Evolutionary conservation across 2,113 vertebrate genomes (phyloP), one percentile per base, ranked within the genome.

Genomic region (Phyllostomus discolor): DNA sequence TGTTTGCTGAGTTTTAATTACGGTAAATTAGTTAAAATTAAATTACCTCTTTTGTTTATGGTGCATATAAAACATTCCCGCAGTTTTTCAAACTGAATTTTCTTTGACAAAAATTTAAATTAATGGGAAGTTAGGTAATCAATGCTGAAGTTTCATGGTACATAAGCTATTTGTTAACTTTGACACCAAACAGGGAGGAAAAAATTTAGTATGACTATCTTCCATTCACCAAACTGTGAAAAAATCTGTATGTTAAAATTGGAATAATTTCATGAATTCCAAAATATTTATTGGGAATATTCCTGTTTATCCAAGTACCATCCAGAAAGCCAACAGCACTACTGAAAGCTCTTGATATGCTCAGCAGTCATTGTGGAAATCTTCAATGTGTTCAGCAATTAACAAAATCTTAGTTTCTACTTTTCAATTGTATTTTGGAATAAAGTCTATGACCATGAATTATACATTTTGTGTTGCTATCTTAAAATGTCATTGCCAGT

Each of bases 341-440:
- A 62, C 93, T 69, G n/a, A 90, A 79, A 54, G 62, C 50, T 69
- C 94, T 86, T 35, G 50, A 2, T 22, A 94, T 57, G 48, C 95
- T 90, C 84, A 96, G 46, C 52, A 85, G 93, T 59, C 97, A 97
- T 79, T 33, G 59, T 67, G 82, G 97, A 90, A 87, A 91, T 70
- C 35, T 72, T 88, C 50, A 69, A 50, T 88, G 91, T 95, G 75
- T 80, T 90, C 41, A 85, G 81, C 57, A 94, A 4, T 35, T 90
- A 94, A 96, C 95, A 97, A 97, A 7, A 0, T 93, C 66, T 95
- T 95, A 96, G 94, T 83, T 92, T 88, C 57, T 81, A 59, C 17
- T 87, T 95, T 54, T 91, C n/a, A 95, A 94, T 70, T 83, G 64
- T 95, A 79, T 94, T 62, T 88, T 93, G 76, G 89, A 94, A 95